Evolutionary conservation across 2,888 invertebrate genomes (phyloP), one percentile per base, ranked within the genome.

Genomic region (Conchocele bisecta): DNA sequence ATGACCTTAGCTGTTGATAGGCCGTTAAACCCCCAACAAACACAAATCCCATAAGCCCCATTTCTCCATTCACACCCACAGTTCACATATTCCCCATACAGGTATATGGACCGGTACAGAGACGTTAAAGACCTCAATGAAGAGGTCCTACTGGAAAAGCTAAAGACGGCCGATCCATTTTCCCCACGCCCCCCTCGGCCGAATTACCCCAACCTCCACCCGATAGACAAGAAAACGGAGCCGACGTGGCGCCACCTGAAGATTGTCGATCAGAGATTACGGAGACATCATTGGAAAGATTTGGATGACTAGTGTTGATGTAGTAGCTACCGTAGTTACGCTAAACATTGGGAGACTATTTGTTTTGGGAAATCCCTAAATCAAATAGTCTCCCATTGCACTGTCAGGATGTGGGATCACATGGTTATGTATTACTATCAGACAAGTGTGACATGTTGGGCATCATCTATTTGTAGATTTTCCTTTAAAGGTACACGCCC

Each of bases 51-150:
- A n/a, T n/a, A n/a, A n/a, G n/a, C n/a, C n/a, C n/a, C n/a, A n/a
- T n/a, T n/a, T n/a, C n/a, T n/a, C n/a, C n/a, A n/a, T n/a, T n/a
- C n/a, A n/a, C n/a, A n/a, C n/a, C n/a, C n/a, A n/a, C n/a, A n/a
- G n/a, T n/a, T n/a, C n/a, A n/a, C n/a, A n/a, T n/a, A n/a, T n/a
- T n/a, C n/a, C n/a, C n/a, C n/a, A n/a, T 89, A 17, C 86, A 93
- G 93, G 54, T 99, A 98, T 91, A 93, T 99, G 94, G 98, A 99
- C 89, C 95, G 94, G 87, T 98, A 98, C 90, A 94, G 97, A 79
- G 97, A 98, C 91, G 95, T 95, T 0, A 97, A 97, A 90, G 94
- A 98, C 86, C 94, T 99, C 1, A 95, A 95, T 73, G 96, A 97
- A 89, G 97, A 98, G 89, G 95, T 95, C 89, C 92, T 98, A 63